Evolutionary conservation across 1,140 invertebrate species (phyloP).

Genomic region (Drosophila arizonae): DNA sequence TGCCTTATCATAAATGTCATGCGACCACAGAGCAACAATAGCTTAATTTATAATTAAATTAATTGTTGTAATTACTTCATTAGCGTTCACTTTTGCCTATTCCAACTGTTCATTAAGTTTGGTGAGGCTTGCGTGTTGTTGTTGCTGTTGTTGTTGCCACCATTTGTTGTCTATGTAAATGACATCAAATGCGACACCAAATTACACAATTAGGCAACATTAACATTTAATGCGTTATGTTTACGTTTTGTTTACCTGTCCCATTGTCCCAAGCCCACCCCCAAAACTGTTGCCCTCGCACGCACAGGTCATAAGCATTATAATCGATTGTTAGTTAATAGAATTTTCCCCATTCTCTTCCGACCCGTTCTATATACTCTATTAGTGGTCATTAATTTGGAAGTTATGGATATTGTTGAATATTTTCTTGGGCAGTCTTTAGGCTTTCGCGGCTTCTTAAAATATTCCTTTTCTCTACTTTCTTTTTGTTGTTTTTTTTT

Average conservation of each 20-base stretch:
- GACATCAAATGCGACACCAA: conserved; percentile 74
- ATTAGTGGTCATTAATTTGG: conserved; percentile 42
- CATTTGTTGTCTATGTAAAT: conserved; percentile 68
- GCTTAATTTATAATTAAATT: conserved; percentile 82
- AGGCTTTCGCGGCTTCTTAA: conserved; percentile 15
- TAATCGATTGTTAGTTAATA: conserved; percentile 76
- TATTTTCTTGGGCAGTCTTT: neutral
- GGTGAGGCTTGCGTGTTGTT: conserved; percentile 16
- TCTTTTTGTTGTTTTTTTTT: too few relatives aligned
- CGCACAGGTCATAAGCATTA: conserved; percentile 72
- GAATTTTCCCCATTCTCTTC: conserved; percentile 35
- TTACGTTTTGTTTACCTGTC: conserved; percentile 71
- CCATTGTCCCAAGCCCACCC: conserved; percentile 1
- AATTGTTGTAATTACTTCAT: conserved; percentile 82
- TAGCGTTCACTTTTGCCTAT: conserved; percentile 52
- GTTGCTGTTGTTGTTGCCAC: conserved; percentile 12
- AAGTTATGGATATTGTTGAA: conserved; percentile 23
- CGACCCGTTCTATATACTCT: conserved; percentile 10
- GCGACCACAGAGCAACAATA: conserved; percentile 55
- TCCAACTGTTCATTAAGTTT: conserved; percentile 60
- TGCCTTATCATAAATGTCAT: conserved; percentile 47
- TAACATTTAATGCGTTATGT: conserved; percentile 80
- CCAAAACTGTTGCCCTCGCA: conserved; percentile 35
- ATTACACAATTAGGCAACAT: conserved; percentile 81
- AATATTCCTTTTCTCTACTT: neutral